Base-by-base conservation (phyloP, 2,113 vertebrate species). In the Oreamnos americanus region DNA sequence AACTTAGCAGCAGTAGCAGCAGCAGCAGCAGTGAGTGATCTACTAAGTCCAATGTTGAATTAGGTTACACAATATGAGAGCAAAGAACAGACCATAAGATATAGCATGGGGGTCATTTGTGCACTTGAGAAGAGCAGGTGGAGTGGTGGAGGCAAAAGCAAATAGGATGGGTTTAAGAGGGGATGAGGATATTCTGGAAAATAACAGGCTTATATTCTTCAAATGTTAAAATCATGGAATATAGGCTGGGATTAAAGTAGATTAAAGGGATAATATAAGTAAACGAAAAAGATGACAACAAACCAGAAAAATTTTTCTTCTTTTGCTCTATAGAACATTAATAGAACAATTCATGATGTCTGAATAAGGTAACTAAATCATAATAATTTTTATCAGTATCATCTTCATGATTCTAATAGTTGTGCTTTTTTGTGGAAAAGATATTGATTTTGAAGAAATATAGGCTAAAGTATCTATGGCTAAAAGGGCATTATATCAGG, bases 161-260 rank as follows among this genome's bases (percentile, higher is more conserved):
- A 1, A 64, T n/a, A 88, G 3, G 23, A 19, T 91, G 19, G 8
- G 4, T 21, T 94, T 67, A 45, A 64, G 58, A 97, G 17, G n/a
- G 13, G 79, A 33, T 28, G 12, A 1, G 9, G 4, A 49, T 6
- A 57, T 47, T 97, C 4, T 89, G n/a, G n/a, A 39, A 71, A 71
- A 71, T 39, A 71, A 23, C n/a, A 71, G 67, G n/a, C n/a, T 39
- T 71, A 25, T 26, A 25, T 7, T 67, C 28, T 90, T 96, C 47
- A 96, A 96, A 33, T n/a, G 14, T 74, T 30, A 76, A 64, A 10
- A 51, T 58, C 11, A 26, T 67, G 47, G 85, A 90, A 91, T 49
- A 30, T 12, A 90, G 57, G 55, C 45, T 62, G 26, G 4, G 16
- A 83, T 82, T 84, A 64, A 94, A 47, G 4, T n/a, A 49, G 7